Evolutionary conservation across 2,113 vertebrate species (phyloP).

Genomic region (Colinus virginianus): DNA sequence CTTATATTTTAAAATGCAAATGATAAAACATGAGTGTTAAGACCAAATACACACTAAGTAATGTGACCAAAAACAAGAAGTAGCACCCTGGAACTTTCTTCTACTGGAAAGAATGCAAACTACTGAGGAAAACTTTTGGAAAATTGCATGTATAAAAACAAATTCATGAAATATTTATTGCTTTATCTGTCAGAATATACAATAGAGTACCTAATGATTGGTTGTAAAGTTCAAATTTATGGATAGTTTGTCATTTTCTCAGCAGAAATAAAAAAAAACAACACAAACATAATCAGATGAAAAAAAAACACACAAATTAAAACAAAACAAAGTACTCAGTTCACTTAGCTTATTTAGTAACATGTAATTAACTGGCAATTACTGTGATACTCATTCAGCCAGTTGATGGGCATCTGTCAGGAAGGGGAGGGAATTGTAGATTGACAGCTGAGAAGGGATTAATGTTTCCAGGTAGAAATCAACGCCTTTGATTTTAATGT

Average conservation of each 20-base stretch:
- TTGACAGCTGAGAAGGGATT: neutral
- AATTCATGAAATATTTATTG: neutral
- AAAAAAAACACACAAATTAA: neutral
- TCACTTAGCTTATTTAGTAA: neutral
- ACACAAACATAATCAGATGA: neutral
- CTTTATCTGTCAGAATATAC: neutral
- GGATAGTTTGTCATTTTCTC: neutral
- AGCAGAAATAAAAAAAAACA: neutral
- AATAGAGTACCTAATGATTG: neutral
- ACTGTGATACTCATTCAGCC: neutral
- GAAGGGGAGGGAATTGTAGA: neutral
- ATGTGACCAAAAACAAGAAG: neutral
- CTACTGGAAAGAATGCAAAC: neutral
- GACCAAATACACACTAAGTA: neutral
- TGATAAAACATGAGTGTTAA: neutral
- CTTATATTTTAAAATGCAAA: neutral
- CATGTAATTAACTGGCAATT: neutral
- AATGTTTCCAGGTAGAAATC: neutral
- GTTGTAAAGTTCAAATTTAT: neutral
- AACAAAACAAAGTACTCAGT: neutral
- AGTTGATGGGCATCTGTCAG: neutral
- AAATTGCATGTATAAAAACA: neutral
- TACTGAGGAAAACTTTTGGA: neutral
- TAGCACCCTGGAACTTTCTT: neutral
- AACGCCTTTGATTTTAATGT: neutral